phyloP scores from a whole-genome alignment of 1,140 invertebrate genomes.

The Pogonomyrmex barbatus region DNA sequence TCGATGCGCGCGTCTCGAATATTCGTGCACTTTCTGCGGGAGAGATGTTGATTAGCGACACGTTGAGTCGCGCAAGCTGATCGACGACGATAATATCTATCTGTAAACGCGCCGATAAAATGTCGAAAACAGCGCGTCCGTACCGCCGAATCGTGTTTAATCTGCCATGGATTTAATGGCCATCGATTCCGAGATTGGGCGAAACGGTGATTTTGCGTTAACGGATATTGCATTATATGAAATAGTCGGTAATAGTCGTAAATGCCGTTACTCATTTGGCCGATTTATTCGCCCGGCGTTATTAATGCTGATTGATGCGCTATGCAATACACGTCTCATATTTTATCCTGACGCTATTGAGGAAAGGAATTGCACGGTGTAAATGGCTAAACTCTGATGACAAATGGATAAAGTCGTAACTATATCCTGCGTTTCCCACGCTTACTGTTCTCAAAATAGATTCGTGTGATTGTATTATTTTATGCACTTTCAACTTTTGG shows the following conservation, averaged over 20 bases:
- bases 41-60: not conserved
- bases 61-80: not conserved
- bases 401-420: constrained; percentile 43
- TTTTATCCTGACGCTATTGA: constrained; percentile 49
- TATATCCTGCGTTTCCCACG: not conserved
- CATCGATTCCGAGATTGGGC: not conserved
- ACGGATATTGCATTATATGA: constrained; percentile 34
- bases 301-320: constrained; percentile 63
- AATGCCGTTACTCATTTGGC: constrained; percentile 53
- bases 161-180: constrained; percentile 25
- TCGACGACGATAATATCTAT: constrained; percentile 15
- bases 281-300: constrained; percentile 57
- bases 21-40: not conserved
- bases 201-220: constrained; percentile 30
- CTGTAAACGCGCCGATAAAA: constrained; percentile 24
- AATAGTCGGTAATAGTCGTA: constrained; percentile 27
- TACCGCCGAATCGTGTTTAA: constrained; percentile 9
- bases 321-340: constrained; percentile 52
- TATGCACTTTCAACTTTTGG: not conserved
- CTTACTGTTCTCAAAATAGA: not conserved
- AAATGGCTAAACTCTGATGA: constrained; percentile 39
- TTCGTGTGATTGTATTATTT: not conserved
- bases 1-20: constrained; percentile 25
- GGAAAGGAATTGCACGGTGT: constrained; percentile 37
- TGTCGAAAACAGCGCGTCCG: not conserved